Conservation (phyloP, 2,888 invertebrate species). For the Ichneumoninae sp. region DNA sequence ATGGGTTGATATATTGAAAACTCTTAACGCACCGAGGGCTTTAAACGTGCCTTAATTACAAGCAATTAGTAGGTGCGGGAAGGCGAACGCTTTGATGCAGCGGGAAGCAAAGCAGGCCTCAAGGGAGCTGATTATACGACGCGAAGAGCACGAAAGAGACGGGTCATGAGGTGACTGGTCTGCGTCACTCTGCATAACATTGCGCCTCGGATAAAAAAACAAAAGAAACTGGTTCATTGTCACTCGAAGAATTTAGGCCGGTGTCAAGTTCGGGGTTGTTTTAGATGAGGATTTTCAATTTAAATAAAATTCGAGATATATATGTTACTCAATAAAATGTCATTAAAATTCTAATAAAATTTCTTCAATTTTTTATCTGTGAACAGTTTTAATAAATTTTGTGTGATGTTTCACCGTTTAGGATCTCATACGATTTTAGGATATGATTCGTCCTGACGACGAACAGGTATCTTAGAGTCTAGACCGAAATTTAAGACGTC, state of each 20-base stretch:
- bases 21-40: constrained; percentile 52
- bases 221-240: not conserved
- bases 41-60: constrained; percentile 67
- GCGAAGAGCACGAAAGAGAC: not conserved
- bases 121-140: constrained; percentile 24
- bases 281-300: not conserved
- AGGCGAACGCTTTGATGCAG: constrained; percentile 48
- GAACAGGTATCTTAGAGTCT: too few relatives aligned
- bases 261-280: not conserved
- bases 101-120: constrained; percentile 4
- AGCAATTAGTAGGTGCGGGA: constrained; percentile 63
- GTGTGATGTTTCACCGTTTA: too few relatives aligned
- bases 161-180: constrained; percentile 20
- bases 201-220: not conserved
- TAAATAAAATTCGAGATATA: not conserved
- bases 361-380: not conserved
- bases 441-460: too few relatives aligned
- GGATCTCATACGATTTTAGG: too few relatives aligned
- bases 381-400: not conserved
- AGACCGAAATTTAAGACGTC: too few relatives aligned
- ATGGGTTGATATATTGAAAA: constrained; percentile 53
- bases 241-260: not conserved
- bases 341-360: not conserved
- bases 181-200: not conserved
- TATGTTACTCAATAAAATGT: not conserved